Conservation (phyloP, 2,113 vertebrate genomes). For the Xyliphius kryptos region DNA sequence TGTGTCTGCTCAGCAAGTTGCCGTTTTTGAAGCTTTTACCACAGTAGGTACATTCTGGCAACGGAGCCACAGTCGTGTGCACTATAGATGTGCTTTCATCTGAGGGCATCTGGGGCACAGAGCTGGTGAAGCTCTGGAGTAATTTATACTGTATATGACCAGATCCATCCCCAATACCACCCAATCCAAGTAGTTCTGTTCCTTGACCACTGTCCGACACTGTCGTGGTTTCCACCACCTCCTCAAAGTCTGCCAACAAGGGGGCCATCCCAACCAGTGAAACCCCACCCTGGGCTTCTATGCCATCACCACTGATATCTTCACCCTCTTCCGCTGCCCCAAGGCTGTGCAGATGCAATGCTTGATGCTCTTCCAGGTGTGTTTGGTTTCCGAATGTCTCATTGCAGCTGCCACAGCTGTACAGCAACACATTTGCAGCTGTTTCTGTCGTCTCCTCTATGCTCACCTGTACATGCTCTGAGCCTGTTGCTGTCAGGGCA, state of each 20-base stretch:
- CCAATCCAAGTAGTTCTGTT: constrained; percentile 59
- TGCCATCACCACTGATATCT: constrained; percentile 31
- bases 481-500: too few species aligned
- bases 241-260: constrained; percentile 69
- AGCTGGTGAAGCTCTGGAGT: constrained; percentile 62
- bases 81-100: constrained; percentile 45
- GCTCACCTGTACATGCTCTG: constrained; percentile 55
- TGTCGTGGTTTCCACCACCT: constrained; percentile 70
- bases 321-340: constrained; percentile 19
- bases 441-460: constrained; percentile 57
- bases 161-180: constrained; percentile 46
- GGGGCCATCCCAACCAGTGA: constrained; percentile 66
- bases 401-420: constrained; percentile 70
- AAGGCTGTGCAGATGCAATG: constrained; percentile 53
- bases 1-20: constrained; percentile 70
- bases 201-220: constrained; percentile 61
- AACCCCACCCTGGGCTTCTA: constrained; percentile 50
- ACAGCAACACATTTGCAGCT: constrained; percentile 62
- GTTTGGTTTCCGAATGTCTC: constrained; percentile 67
- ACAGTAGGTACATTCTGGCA: constrained; percentile 67
- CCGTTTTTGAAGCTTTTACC: constrained; percentile 74
- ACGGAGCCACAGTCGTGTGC: constrained; percentile 44
- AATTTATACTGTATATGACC: constrained; percentile 66
- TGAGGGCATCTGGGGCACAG: constrained; percentile 59
- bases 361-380: constrained; percentile 71